Base-by-base conservation (phyloP, 2,113 vertebrate genomes). In the Brienomyrus longianalis region DNA sequence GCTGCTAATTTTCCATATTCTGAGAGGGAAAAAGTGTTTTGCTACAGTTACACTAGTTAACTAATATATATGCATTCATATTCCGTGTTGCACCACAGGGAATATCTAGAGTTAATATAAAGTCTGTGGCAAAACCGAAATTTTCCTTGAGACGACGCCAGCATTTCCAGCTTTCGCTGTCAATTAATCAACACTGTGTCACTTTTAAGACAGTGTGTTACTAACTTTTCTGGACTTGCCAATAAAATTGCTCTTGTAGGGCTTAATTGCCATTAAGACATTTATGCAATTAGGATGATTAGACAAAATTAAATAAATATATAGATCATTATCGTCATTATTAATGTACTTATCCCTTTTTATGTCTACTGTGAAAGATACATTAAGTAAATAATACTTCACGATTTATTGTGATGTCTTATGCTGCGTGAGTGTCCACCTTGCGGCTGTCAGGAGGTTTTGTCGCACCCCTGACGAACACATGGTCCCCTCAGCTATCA, bases 211-310 rank as follows among this genome's bases (percentile, higher is more conserved):
- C 27, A 62, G 9, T 62, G 23, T 62, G 23, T 62, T 6, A 10
- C 27, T 74, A 11, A 11, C 23, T n/a, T 48, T n/a, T 85, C 43
- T 21, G 21, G 9, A 43, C n/a, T 27, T 85, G 83, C 45, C 47
- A 48, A 9, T 85, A 48, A 85, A 50, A 85, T 50, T 85, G 21
- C 23, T 85, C 43, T 48, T 85, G 47, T 50, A 9, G 45, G 47
- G 83, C 19, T 50, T 47, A 50, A 85, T 9, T 13, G 8, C 47
- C 17, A 50, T 86, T 86, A 15, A 47, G 23, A 13, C 48, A 27
- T 86, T 86, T 51, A 86, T 86, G 48, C 83, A 86, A 50, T 86
- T 51, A 27, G 47, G 83, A 86, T 50, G 47, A 51, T 86, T 86
- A 27, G 7, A 23, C 0, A 51, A 86, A 86, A 85, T 13, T 5